Base-by-base conservation (phyloP, 2,113 vertebrate genomes). In the Trogon melanurus region DNA sequence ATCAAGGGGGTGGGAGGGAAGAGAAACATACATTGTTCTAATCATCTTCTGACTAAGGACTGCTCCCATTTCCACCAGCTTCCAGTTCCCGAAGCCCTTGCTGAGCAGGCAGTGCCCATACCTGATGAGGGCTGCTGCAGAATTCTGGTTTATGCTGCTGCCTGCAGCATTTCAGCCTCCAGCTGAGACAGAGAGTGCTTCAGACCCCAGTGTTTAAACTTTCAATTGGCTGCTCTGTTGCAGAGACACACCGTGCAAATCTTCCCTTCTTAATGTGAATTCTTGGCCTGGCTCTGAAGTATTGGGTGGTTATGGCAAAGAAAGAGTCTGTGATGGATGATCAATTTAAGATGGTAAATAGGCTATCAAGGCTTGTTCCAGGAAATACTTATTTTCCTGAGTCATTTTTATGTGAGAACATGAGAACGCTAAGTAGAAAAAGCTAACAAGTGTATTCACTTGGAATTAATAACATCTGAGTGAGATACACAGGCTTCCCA, bases 341-440 rank as follows among this genome's bases (percentile, higher is more conserved):
- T 96, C 92, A 96, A 85, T 97, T 96, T 87, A 73, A 94, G 87
- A 93, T 15, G 60, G 89, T 91, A 95, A 96, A 95, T 89, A 95
- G 27, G 11, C 74, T 93, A 92, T 94, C 92, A 91, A 64, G 67
- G 65, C 56, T 89, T 83, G 75, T 97, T 96, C 96, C 96, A 94
- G 96, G 95, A 97, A 96, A 93, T 27, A 62, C 36, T 6, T 45
- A 1, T 67, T 62, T 81, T 85, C 87, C 64, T 7, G 14, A 97
- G 86, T 48, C 21, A 89, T 89, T 96, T 95, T 94, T 89, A 93
- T 89, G 74, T 75, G 70, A 96, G 90, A 93, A 93, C 79, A 92
- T 36, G 61, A 89, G 70, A 54, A 89, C 41, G 3, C n/a, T 85
- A 93, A 96, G 85, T 36, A 94, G 30, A 44, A 54, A 96, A 91